Base-by-base conservation (phyloP, 1,140 invertebrate species). In the Musca domestica region DNA sequence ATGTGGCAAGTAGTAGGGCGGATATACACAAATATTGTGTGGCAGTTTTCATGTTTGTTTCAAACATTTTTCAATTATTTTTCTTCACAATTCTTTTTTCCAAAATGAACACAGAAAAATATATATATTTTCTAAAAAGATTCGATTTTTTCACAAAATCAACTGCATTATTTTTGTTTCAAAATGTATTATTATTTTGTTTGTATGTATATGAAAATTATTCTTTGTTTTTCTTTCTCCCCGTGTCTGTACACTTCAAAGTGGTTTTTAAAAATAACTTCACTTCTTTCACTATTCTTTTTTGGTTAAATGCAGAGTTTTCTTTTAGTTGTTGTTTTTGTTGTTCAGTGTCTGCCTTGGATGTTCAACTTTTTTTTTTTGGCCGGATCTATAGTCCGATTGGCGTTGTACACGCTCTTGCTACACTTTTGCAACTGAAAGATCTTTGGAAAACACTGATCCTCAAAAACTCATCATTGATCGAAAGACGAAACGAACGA, bases 11-110 rank as follows among this genome's bases (percentile, higher is more conserved):
- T 41, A 74, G 58, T 27, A 67, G 69, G 47, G 65, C 52, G 30
- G 73, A 46, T n/a, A 74, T 48, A 27, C 69, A 68, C 54, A 73
- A 51, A 54, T 75, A 73, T 54, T 69, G 68, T 66, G 69, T 69
- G 64, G 74, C 65, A 64, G 47, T 68, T 69, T 70, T 74, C 72
- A 75, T 76, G 67, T 34, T 71, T 67, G 2, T 14, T 19, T 41
- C 54, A 2, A 27, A 46, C 30, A 70, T 70, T 56, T 64, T 68
- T 51, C 3, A 30, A 30, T 64, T 64, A 34, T 68, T 2, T 30
- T 68, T 66, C 49, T 51, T 47, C 27, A 30, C 23, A 15, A 15
- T 17, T 30, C 17, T 58, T 30, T 30, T 30, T 25, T 2, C 27
- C 3, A 17, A 30, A 58, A 58, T 58, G 3, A 30, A 30, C 27